Percentiles rank a stretch among this genome's conserved stretches.
Evolutionary conservation across 2,113 vertebrate species (phyloP).

Genomic region (Burhinus oedicnemus): DNA sequence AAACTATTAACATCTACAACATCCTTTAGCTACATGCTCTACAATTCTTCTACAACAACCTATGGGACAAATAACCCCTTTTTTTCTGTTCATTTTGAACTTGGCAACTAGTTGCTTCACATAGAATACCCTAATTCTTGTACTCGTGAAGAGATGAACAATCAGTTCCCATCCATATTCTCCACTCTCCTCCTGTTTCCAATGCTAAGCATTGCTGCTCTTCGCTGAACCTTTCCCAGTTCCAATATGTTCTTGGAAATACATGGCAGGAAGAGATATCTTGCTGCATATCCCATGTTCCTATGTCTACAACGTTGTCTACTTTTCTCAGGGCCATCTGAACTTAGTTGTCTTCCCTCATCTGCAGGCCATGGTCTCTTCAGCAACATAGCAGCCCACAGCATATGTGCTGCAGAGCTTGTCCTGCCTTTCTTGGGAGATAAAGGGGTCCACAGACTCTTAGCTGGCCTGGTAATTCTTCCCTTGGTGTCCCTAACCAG

Average conservation of each 20-base stretch:
- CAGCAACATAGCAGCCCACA: neutral
- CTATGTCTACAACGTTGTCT: neutral
- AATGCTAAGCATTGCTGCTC: neutral
- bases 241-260: neutral
- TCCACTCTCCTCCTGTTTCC: neutral
- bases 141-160: neutral
- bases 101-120: neutral
- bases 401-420: neutral
- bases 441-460: accelerated
- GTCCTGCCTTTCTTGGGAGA: neutral
- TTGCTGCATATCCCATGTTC: neutral
- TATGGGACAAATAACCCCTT: neutral
- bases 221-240: neutral
- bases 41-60: neutral
- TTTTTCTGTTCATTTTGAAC: neutral
- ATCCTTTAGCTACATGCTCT: neutral
- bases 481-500: neutral
- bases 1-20: neutral
- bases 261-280: neutral
- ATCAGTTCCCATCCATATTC: neutral
- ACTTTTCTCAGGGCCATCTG: neutral
- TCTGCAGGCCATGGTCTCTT: neutral
- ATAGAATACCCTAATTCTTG: neutral
- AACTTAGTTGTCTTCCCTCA: neutral
- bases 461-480: neutral